Evolutionary conservation across 2,797 vertebrate species (phyloP).

Genomic region (Sebastes oblongus): DNA sequence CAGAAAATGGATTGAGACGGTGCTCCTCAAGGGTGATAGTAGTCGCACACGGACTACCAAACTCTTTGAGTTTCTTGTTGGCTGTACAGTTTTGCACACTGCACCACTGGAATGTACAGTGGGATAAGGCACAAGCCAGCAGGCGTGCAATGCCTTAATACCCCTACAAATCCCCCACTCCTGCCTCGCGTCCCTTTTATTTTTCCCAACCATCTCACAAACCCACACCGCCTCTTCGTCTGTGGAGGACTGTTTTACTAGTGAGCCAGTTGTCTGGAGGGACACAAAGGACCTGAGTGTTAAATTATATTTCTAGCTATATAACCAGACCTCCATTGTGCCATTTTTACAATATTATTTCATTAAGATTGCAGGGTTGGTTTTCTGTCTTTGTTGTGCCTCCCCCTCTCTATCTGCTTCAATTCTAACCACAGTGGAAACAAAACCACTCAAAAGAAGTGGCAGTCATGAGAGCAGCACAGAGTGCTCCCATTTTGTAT

Average conservation of each 20-base stretch:
- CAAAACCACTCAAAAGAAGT: conserved; percentile 57
- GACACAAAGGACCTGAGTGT: conserved; percentile 53
- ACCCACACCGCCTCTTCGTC: conserved; percentile 51
- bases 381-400: conserved; percentile 48
- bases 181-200: conserved; percentile 49
- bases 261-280: conserved; percentile 40
- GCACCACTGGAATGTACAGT: conserved; percentile 48
- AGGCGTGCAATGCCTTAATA: conserved; percentile 49
- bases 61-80: conserved; percentile 16
- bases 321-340: conserved; percentile 51
- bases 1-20: conserved; percentile 36
- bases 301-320: conserved; percentile 61
- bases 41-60: neutral
- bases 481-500: conserved; percentile 50
- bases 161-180: conserved; percentile 52
- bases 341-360: conserved; percentile 65
- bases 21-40: conserved; percentile 1
- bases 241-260: conserved; percentile 58
- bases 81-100: conserved; percentile 38
- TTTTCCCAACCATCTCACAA: conserved; percentile 59
- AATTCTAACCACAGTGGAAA: conserved; percentile 52
- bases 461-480: conserved; percentile 40
- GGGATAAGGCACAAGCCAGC: conserved; percentile 47
- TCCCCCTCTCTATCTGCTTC: conserved; percentile 46
- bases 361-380: conserved; percentile 53